phyloP scores from a whole-genome alignment of 2,113 vertebrate species.

The Halichoerus grypus region DNA sequence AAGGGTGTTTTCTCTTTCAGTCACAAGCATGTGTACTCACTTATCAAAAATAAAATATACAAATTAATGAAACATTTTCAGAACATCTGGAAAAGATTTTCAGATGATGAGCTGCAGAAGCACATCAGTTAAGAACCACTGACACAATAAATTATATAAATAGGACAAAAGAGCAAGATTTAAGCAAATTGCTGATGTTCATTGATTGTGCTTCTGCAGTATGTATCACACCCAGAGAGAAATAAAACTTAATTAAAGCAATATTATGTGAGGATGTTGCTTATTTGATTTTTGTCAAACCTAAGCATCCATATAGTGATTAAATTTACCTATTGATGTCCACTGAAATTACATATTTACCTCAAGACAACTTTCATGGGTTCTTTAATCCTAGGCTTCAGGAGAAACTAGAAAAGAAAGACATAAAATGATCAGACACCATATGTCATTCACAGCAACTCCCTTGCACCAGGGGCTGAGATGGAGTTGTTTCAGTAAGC shows the following conservation, averaged over 20 bases:
- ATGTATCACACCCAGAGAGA: slow-evolving; percentile 28
- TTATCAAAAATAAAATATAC: slow-evolving; percentile 65
- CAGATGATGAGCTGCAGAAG: slow-evolving; percentile 10
- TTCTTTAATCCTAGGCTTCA: neutral
- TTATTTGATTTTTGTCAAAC: slow-evolving; percentile 27
- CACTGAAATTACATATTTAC: neutral
- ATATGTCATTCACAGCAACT: neutral
- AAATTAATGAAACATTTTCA: slow-evolving; percentile 65
- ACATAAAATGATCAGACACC: neutral
- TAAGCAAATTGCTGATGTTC: slow-evolving; percentile 4
- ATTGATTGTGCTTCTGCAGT: slow-evolving; percentile 18
- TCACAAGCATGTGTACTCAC: slow-evolving; percentile 30
- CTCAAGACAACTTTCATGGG: neutral
- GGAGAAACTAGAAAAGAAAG: neutral
- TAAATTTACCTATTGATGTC: neutral
- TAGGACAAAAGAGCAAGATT: slow-evolving; percentile 52
- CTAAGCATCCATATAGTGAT: neutral
- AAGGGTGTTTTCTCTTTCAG: slow-evolving; percentile 31
- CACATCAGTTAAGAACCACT: slow-evolving; percentile 21
- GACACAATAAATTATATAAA: slow-evolving; percentile 64
- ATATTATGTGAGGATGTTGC: neutral
- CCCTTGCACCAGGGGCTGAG: neutral
- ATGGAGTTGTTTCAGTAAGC: neutral
- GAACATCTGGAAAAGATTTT: slow-evolving; percentile 73
- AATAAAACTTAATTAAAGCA: slow-evolving; percentile 52